Evolutionary conservation across 2,113 vertebrate species (phyloP).

Genomic region (Dermatemys mawii): DNA sequence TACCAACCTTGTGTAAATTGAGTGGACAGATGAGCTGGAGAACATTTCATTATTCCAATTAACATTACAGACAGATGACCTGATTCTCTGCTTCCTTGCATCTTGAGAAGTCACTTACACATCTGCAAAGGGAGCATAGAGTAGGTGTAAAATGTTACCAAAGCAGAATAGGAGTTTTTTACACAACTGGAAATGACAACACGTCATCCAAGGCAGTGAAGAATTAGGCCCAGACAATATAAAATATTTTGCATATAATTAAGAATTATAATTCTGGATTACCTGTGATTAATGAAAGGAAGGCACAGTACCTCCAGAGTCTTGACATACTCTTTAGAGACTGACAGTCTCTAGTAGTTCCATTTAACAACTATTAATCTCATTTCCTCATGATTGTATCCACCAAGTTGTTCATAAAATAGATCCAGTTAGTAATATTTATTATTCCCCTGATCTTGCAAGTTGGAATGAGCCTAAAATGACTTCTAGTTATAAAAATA

Average conservation of each 20-base stretch:
- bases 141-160: background rate
- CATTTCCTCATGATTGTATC: conserved; percentile 1
- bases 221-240: conserved; percentile 43
- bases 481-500: conserved; percentile 53
- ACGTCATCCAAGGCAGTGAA: conserved; percentile 27
- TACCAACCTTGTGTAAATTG: background rate
- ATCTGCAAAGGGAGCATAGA: conserved; percentile 39
- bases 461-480: conserved; percentile 43
- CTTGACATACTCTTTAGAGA: background rate
- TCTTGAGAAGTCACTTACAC: conserved; percentile 25
- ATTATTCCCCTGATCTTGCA: conserved; percentile 47
- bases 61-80: conserved; percentile 10
- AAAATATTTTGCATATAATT: conserved; percentile 6
- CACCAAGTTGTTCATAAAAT: conserved; percentile 57
- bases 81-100: conserved; percentile 11
- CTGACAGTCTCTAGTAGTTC: background rate
- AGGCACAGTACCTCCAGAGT: conserved; percentile 13
- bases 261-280: conserved; percentile 29
- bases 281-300: conserved; percentile 25
- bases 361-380: conserved; percentile 32
- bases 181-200: conserved; percentile 42
- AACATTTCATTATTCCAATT: conserved; percentile 16
- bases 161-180: conserved; percentile 21
- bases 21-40: conserved; percentile 8
- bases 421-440: conserved; percentile 45